Evolutionary conservation across 2,113 vertebrate genomes (phyloP).

Genomic region (Ophiodon elongatus): DNA sequence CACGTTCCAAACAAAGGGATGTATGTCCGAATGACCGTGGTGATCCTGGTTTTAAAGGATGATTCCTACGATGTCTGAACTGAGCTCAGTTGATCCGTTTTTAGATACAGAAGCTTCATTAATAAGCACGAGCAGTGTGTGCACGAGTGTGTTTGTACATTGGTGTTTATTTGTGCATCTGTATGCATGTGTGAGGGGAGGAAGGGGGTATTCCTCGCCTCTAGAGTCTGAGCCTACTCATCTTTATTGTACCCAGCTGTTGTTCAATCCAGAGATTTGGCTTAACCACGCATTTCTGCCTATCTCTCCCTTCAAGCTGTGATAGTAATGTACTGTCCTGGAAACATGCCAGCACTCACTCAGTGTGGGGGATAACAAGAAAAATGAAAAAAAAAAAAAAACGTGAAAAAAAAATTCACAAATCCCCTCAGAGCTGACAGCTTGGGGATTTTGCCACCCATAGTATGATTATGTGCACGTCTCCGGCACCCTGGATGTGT

Average conservation of each 20-base stretch:
- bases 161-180: not conserved
- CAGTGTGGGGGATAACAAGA: constrained; percentile 54
- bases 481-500: constrained; percentile 5
- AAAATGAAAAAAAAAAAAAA: constrained; percentile 26
- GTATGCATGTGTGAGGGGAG: not conserved
- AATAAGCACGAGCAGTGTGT: not conserved
- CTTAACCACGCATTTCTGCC: constrained; percentile 59
- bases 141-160: not conserved
- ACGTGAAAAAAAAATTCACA: constrained; percentile 52
- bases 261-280: constrained; percentile 72
- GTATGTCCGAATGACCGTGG: not conserved
- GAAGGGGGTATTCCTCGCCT: constrained; percentile 28
- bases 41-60: constrained; percentile 14
- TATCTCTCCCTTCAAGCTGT: constrained; percentile 52
- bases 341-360: constrained; percentile 62
- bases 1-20: not conserved
- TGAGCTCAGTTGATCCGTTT: not conserved
- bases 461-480: constrained; percentile 66
- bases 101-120: not conserved
- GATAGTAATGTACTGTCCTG: constrained; percentile 70
- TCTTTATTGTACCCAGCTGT: constrained; percentile 67
- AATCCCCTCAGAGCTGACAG: constrained; percentile 77
- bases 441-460: constrained; percentile 67
- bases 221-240: constrained; percentile 12
- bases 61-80: not conserved